Conservation (phyloP, 1,140 invertebrate species). For the Lineus longissimus region DNA sequence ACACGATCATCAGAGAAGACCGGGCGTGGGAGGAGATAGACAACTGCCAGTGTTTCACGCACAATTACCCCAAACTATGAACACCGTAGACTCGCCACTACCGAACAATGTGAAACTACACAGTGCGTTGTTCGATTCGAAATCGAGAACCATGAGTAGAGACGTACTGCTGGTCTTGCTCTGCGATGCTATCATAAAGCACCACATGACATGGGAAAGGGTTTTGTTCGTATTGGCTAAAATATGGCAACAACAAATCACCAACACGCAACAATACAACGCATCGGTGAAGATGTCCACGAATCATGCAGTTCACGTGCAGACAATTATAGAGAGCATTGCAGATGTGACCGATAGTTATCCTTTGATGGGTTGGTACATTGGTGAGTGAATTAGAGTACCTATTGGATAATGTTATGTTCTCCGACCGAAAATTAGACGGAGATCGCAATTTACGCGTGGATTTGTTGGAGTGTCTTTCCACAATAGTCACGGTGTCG, state of each 20-base stretch:
- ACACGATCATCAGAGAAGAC: no score
- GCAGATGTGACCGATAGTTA: not conserved
- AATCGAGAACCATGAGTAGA: not conserved
- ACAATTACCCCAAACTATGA: not conserved
- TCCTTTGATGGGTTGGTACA: not conserved
- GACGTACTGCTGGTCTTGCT: not conserved
- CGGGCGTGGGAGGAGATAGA: no score
- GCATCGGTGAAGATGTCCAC: not conserved
- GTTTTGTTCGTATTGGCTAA: not conserved
- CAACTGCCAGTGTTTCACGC: not conserved
- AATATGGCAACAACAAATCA: conserved; percentile 3
- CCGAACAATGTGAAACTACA: not conserved
- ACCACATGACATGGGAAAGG: not conserved
- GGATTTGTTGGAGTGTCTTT: not conserved
- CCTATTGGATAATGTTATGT: not conserved
- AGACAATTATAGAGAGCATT: not conserved
- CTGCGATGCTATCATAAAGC: not conserved
- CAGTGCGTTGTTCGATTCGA: not conserved
- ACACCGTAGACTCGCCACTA: not conserved
- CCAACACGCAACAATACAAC: not conserved
- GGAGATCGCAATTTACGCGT: not conserved
- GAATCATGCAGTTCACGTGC: not conserved
- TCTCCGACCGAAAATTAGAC: not conserved
- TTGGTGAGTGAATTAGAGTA: not conserved
- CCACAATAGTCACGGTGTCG: not conserved